Evolutionary conservation across 1,140 invertebrate species (phyloP).

Genomic region (Habropoda laboriosa): DNA sequence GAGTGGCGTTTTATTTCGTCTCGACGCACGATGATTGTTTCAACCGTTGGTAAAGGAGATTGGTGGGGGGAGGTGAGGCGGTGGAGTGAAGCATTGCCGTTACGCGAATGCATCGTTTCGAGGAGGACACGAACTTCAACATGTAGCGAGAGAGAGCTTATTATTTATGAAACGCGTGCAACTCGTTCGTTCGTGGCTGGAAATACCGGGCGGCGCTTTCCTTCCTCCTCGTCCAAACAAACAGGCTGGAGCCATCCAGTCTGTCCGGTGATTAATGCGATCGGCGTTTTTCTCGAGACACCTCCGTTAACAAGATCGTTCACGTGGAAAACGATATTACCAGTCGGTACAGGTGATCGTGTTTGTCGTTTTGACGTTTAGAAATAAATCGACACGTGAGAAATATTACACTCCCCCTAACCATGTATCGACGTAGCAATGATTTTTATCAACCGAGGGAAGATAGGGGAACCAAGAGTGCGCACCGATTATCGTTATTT

Average conservation of each 20-base stretch:
- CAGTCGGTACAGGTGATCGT: not conserved
- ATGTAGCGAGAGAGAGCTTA: not conserved
- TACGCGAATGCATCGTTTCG: not conserved
- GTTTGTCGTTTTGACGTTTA: not conserved
- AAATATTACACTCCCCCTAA: too few species aligned
- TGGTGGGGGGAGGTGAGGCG: too few species aligned
- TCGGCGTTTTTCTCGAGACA: not conserved
- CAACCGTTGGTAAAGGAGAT: too few species aligned
- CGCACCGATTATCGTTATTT: conserved; percentile 5
- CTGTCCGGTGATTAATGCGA: conserved; percentile 15
- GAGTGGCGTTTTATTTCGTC: not conserved
- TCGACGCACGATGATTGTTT: not conserved
- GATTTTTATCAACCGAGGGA: not conserved
- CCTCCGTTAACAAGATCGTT: not conserved
- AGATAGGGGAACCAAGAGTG: not conserved
- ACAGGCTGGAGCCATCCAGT: not conserved
- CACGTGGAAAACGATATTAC: not conserved
- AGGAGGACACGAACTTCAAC: not conserved
- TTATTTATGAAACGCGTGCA: conserved; percentile 19
- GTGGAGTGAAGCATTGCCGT: not conserved
- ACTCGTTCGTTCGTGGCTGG: not conserved
- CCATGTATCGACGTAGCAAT: not conserved
- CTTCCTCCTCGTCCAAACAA: not conserved
- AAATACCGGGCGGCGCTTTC: conserved; percentile 9
- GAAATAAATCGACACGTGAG: not conserved